Conservation (phyloP, 2,888 invertebrate species). For the Ecliptopera silaceata region DNA sequence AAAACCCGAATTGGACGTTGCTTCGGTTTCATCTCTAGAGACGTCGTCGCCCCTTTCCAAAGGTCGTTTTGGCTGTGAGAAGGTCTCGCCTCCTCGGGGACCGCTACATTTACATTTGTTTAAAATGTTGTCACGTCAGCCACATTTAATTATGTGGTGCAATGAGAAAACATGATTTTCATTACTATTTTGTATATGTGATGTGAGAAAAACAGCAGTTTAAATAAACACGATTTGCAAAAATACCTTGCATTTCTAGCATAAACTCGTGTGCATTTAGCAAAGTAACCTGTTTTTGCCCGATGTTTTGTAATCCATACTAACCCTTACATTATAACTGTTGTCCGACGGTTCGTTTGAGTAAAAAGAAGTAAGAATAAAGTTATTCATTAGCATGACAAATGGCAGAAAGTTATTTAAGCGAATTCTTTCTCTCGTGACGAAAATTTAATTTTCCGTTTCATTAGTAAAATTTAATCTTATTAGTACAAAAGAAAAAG, state of each 20-base stretch:
- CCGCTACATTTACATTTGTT: constrained; percentile 51
- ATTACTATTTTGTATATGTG: constrained; percentile 36
- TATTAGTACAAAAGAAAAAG: constrained; percentile 63
- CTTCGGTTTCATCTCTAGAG: constrained; percentile 50
- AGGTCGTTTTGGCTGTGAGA: constrained; percentile 51
- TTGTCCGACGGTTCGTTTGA: constrained; percentile 32
- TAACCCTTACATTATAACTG: constrained; percentile 29
- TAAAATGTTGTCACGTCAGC: constrained; percentile 49
- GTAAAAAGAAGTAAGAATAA: constrained; percentile 43
- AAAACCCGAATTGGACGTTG: constrained; percentile 47
- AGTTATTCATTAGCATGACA: constrained; percentile 63
- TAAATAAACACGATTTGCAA: background rate
- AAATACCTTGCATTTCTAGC: background rate
- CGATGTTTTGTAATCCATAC: no score
- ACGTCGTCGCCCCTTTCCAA: constrained; percentile 47
- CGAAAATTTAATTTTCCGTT: constrained; percentile 76
- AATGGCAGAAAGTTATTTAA: constrained; percentile 68
- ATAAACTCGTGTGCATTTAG: background rate
- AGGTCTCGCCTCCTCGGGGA: constrained; percentile 45
- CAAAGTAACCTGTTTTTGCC: background rate
- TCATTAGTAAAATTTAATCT: constrained; percentile 78
- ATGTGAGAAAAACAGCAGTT: background rate
- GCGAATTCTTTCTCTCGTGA: constrained; percentile 61
- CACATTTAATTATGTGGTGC: constrained; percentile 47
- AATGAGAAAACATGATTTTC: constrained; percentile 36